Evolutionary conservation across 2,797 vertebrate genomes (phyloP), one percentile per base, ranked within the genome.

Genomic region (Lateolabrax maculatus): DNA sequence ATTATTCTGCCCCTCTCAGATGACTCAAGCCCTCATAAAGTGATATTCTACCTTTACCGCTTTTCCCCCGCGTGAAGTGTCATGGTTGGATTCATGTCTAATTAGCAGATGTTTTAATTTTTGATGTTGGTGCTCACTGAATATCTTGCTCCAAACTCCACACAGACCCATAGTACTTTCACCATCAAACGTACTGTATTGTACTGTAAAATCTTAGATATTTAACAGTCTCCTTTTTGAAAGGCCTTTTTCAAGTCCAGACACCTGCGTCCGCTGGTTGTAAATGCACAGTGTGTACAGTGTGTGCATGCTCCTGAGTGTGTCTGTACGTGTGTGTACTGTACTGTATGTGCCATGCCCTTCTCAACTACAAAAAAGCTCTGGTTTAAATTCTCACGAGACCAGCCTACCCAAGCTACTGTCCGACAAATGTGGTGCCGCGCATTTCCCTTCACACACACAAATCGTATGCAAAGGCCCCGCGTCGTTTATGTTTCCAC

Each of bases 401-500:
- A 25, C 69, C 56, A 16, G 51, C 11, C 25, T 25, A 21, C 55
- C 72, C 71, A 37, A 84, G 71, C 85, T 84, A 77, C 79, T 58
- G 57, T 66, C 68, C 5, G 16, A 58, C 64, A 71, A 36, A 72
- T 10, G 21, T 16, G 34, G 63, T 63, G 60, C 56, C 11, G 71
- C 65, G 80, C 31, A 27, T 70, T 74, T 81, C 76, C 78, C 80
- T 80, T 43, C 60, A n/a, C 63, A 90, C 63, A 90, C 69, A 58
- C 91, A 93, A 94, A 93, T 90, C 21, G 18, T 85, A 93, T 93
- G 92, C 90, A 94, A 94, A 94, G 72, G 75, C 65, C 58, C 56
- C 13, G 6, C 41, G 39, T 15, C 68, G 82, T 70, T 81, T 68
- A 19, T 81, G 62, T 86, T 81, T 84, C 77, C 70, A 69, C 25